Conservation (phyloP, 1,140 invertebrate genomes). For the Bombus confusus region DNA sequence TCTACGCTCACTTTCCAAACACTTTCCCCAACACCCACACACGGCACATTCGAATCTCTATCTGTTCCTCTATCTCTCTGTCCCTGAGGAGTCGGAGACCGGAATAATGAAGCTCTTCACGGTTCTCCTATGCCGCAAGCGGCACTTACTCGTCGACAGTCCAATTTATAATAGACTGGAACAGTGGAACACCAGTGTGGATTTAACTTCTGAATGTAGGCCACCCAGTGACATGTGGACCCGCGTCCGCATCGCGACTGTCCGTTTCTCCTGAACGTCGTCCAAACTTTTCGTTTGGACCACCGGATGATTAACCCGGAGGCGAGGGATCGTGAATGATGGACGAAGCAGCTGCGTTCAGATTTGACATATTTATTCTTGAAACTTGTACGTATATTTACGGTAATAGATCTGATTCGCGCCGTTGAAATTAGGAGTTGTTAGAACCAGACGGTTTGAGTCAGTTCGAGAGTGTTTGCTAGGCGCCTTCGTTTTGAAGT, state of each 20-base stretch:
- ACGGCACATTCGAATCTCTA: not conserved
- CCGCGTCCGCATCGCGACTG: conserved; percentile 43
- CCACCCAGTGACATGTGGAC: conserved; percentile 52
- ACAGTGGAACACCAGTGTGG: conserved; percentile 27
- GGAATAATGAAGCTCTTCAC: conserved; percentile 24
- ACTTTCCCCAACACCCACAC: not conserved
- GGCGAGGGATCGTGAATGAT: not conserved
- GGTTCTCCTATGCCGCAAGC: conserved; percentile 3
- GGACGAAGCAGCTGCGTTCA: conserved; percentile 51
- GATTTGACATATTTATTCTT: conserved; percentile 36
- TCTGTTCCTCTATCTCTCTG: too few species aligned
- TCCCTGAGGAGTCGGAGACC: not conserved
- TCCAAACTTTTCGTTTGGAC: not conserved
- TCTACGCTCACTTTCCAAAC: not conserved
- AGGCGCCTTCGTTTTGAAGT: not conserved
- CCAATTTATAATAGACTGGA: conserved; percentile 57
- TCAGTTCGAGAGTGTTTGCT: not conserved
- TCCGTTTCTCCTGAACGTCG: conserved; percentile 39
- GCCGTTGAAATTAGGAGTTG: conserved; percentile 9
- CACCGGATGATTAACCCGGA: not conserved
- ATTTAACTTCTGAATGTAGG: conserved; percentile 61
- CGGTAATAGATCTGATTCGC: not conserved
- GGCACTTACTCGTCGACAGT: conserved; percentile 39
- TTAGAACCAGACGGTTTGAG: not conserved
- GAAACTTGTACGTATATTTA: conserved; percentile 9